Evolutionary conservation across 2,113 vertebrate species (phyloP).

Genomic region (Parotia lawesii): DNA sequence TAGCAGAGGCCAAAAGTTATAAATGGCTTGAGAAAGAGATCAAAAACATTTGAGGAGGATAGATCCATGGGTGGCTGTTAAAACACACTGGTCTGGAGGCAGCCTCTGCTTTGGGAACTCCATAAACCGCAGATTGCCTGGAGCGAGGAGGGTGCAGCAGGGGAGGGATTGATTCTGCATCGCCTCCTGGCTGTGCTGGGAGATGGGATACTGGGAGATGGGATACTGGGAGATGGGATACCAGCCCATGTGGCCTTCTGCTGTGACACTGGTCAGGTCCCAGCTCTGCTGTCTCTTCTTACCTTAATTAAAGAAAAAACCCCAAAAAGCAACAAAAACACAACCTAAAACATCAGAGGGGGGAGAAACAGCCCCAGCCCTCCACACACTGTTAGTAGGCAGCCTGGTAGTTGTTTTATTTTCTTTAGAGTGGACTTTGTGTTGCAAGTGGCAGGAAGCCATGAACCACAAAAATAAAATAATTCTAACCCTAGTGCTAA

Average conservation of each 20-base stretch:
- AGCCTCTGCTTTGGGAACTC: constrained; percentile 39
- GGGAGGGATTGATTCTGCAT: background rate
- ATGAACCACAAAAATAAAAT: constrained; percentile 82
- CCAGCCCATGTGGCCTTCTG: background rate
- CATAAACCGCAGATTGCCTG: constrained; percentile 21
- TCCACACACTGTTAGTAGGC: constrained; percentile 54
- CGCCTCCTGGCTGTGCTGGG: background rate
- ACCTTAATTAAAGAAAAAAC: background rate
- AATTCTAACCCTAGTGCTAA: constrained; percentile 81
- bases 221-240: background rate
- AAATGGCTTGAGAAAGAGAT: constrained; percentile 55
- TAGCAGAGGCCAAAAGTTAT: constrained; percentile 53
- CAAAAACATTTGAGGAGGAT: constrained; percentile 36
- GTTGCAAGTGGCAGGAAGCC: constrained; percentile 79
- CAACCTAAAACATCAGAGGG: background rate
- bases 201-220: background rate
- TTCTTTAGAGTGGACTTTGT: constrained; percentile 77
- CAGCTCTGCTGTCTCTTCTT: background rate
- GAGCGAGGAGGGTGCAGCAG: background rate
- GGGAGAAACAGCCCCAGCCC: background rate
- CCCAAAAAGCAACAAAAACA: background rate
- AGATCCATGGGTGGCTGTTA: constrained; percentile 60
- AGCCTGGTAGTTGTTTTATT: constrained; percentile 73
- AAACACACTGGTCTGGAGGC: constrained; percentile 42
- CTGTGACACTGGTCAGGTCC: background rate